Percentiles rank a stretch among this genome's conserved stretches.
These are phyloP conservation scores for Thamnaconus septentrionalis DNA, from an alignment of 2,113 vertebrate genomes.

Conservation along the genomic window DNA sequence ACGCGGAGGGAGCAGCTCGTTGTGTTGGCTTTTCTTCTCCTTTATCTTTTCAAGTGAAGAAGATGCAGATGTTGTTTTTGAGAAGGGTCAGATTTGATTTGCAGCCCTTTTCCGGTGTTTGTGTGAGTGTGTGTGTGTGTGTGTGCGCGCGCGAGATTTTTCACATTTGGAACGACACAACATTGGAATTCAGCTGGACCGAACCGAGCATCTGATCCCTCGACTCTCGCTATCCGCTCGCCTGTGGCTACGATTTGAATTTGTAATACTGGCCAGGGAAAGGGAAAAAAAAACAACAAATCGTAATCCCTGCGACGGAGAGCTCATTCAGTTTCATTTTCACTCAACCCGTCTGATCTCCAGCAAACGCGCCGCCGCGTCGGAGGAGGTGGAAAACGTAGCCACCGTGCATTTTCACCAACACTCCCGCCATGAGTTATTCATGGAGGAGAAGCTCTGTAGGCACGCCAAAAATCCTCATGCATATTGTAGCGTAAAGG, in stretches of 20 bases:
- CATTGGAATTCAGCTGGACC: conserved; percentile 4
- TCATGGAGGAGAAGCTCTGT: conserved; percentile 61
- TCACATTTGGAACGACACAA: neutral
- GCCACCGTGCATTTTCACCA: conserved; percentile 62
- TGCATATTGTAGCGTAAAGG: conserved; percentile 71
- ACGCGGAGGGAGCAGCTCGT: conserved; percentile 4
- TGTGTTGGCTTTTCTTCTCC: conserved; percentile 28
- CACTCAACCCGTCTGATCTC: conserved; percentile 1
- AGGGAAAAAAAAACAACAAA: no score
- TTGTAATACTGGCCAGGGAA: no score
- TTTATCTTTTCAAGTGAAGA: no score
- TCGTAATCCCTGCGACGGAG: no score
- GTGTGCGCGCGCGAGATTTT: neutral
- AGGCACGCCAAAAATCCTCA: conserved; percentile 69
- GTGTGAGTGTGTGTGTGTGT: neutral
- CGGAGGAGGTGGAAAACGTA: conserved; percentile 45
- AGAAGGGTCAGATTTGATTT: no score
- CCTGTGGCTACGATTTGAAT: no score
- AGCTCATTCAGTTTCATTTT: no score
- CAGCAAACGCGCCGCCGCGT: conserved; percentile 32
- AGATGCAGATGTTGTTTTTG: no score
- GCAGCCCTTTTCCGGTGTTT: no score
- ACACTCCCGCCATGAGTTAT: conserved; percentile 64
- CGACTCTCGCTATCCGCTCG: no score
- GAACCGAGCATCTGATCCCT: conserved; percentile 4